Percentiles rank a stretch among this genome's conserved stretches.
Evolutionary conservation across 2,113 vertebrate genomes (phyloP).

Genomic region (Myotis lucifugus): DNA sequence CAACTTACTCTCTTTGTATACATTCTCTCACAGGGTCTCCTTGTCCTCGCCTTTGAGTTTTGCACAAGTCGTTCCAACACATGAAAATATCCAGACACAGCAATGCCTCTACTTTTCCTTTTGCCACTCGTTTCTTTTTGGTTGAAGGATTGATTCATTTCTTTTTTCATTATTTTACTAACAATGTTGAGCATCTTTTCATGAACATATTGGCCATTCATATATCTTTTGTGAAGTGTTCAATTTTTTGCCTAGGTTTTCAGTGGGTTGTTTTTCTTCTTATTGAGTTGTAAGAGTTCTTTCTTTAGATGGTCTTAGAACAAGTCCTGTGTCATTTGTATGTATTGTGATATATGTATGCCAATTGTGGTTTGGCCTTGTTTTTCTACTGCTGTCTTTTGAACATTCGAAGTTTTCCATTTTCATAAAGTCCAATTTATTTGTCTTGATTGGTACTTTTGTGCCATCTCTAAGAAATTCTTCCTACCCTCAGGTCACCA

Average conservation of each 20-base stretch:
- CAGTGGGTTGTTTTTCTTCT: background rate
- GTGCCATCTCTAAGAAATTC: background rate
- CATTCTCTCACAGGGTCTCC: background rate
- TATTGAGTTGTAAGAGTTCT: background rate
- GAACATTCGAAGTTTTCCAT: background rate
- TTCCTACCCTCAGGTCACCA: background rate
- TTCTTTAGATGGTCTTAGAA: background rate
- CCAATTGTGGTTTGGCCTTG: background rate
- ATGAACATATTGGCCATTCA: background rate
- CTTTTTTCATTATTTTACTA: background rate
- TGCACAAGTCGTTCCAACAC: background rate
- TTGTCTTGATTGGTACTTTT: background rate
- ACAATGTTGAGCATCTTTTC: background rate
- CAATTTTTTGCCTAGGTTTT: background rate
- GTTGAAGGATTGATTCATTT: background rate
- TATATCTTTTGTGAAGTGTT: background rate
- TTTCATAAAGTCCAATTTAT: background rate
- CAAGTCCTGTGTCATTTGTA: background rate
- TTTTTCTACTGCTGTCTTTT: slow-evolving; percentile 9
- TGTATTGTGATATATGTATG: background rate
- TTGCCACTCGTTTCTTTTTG: background rate
- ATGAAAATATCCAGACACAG: background rate
- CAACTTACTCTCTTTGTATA: background rate
- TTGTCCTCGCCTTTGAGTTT: background rate
- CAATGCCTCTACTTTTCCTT: background rate